Percentiles rank a stretch among this genome's conserved stretches.
Evolutionary conservation across 1,140 invertebrate species (phyloP).

Genomic region (Anastrepha obliqua): DNA sequence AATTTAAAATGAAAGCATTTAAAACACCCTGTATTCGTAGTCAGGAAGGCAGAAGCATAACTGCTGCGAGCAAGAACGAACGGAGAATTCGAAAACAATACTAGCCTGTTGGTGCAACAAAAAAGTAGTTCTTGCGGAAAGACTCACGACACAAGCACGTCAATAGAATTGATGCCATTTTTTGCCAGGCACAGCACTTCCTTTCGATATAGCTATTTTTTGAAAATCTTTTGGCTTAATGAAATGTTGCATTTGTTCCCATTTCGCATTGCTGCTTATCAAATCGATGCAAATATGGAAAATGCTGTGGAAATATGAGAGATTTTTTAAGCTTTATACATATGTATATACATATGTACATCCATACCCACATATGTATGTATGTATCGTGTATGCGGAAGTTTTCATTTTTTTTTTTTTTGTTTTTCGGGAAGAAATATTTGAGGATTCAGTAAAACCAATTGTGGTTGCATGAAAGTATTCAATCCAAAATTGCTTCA

Average conservation of each 20-base stretch:
- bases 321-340: background rate
- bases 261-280: slow-evolving; percentile 1
- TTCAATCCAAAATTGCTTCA: background rate
- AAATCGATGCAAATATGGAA: slow-evolving; percentile 29
- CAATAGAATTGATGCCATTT: background rate
- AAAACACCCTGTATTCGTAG: no score
- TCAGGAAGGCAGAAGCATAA: no score
- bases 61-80: background rate
- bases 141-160: background rate
- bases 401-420: background rate
- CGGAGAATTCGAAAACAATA: slow-evolving; percentile 6
- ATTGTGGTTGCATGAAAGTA: background rate
- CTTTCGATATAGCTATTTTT: background rate
- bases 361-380: no score
- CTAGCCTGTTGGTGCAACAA: background rate
- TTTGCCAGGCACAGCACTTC: background rate
- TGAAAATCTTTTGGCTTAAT: background rate
- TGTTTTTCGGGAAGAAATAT: background rate
- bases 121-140: slow-evolving; percentile 16
- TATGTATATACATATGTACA: background rate
- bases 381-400: no score
- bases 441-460: slow-evolving; percentile 1
- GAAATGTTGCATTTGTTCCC: background rate
- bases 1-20: no score
- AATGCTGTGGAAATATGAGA: slow-evolving; percentile 15